Evolutionary conservation across 1,140 invertebrate genomes (phyloP).

Genomic region (Cherax destructor): DNA sequence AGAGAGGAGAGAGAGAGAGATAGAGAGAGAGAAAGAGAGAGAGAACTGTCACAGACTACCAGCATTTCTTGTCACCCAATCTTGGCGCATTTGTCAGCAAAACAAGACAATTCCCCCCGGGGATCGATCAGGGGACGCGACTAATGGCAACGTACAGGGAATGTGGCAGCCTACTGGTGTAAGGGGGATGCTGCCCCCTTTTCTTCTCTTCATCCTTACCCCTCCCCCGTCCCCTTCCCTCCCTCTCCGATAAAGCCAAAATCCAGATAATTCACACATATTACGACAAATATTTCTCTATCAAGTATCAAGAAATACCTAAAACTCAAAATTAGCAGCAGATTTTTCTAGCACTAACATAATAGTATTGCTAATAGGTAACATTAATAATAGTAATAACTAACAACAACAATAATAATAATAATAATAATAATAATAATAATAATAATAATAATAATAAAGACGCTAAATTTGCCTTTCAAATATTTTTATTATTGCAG

Average conservation of each 20-base stretch:
- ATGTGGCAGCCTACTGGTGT: neutral
- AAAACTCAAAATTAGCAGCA: no score
- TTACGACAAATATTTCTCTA: no score
- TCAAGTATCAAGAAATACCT: no score
- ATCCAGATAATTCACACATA: no score
- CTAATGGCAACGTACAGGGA: slow-evolving; percentile 19
- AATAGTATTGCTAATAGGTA: no score
- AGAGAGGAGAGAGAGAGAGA: neutral
- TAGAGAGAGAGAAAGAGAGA: neutral
- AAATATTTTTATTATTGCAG: no score
- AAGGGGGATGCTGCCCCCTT: neutral
- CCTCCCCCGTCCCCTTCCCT: slow-evolving; percentile 1
- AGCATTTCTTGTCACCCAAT: neutral
- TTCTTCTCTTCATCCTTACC: neutral
- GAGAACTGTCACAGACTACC: neutral
- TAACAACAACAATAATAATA: no score
- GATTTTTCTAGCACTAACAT: no score
- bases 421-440: no score
- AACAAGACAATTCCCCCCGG: slow-evolving; percentile 40
- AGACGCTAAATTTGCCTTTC: no score
- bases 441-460: no score
- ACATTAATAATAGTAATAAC: no score
- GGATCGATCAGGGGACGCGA: slow-evolving; percentile 28
- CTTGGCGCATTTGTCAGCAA: neutral
- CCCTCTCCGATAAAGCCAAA: neutral